These are phyloP conservation scores for Coregonus sp. DNA, from an alignment of 2,797 vertebrate genomes.

Conservation along the genomic window DNA sequence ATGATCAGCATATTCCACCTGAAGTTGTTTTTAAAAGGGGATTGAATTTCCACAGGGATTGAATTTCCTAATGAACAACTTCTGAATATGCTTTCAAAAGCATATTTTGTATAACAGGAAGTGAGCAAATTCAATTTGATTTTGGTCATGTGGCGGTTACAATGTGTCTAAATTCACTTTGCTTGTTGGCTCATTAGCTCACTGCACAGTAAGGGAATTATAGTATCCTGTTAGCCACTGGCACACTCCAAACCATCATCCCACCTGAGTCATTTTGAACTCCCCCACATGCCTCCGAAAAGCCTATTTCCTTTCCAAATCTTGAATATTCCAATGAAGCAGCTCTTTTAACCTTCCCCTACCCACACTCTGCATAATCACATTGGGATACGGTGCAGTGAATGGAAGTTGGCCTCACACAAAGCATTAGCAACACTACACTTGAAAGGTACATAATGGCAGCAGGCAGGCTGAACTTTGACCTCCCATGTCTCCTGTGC, in stretches of 20 bases:
- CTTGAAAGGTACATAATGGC: slow-evolving; percentile 7
- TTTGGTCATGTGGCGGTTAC: slow-evolving; percentile 8
- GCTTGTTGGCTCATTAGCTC: slow-evolving; percentile 19
- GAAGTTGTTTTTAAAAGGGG: neutral
- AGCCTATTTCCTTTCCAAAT: neutral
- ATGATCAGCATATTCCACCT: neutral
- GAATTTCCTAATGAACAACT: neutral
- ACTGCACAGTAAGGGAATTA: slow-evolving; percentile 16
- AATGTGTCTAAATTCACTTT: slow-evolving; percentile 6
- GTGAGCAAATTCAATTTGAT: neutral
- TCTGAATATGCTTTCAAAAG: neutral
- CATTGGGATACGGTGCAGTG: neutral
- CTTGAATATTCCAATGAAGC: neutral
- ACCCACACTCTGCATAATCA: neutral
- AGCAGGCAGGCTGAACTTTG: slow-evolving; percentile 4
- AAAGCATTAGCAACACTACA: slow-evolving; percentile 5
- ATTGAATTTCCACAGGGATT: neutral
- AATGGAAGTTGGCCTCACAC: slow-evolving; percentile 1
- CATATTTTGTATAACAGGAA: neutral
- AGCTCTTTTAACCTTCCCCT: neutral
- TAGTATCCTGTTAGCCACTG: slow-evolving; percentile 13
- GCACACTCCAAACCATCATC: neutral
- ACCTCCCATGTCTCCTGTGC: slow-evolving; percentile 12
- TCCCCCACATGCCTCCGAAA: neutral
- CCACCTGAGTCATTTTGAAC: neutral